phyloP scores from a whole-genome alignment of 2,888 invertebrate genomes.

The Oscheius sp. region DNA sequence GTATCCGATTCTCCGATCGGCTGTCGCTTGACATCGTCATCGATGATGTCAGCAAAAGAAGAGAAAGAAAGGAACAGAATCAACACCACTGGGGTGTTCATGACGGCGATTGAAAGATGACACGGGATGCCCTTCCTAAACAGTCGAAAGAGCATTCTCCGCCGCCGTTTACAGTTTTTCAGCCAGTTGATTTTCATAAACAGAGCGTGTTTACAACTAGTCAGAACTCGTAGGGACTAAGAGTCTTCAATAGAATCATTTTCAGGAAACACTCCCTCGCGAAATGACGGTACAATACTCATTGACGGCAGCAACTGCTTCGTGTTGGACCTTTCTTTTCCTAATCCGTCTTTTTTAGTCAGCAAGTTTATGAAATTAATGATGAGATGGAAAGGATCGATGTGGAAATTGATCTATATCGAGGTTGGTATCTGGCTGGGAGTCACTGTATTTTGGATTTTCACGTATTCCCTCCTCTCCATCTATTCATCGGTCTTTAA shows the following conservation, averaged over 20 bases:
- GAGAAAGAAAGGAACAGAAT: neutral
- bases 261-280: too few species aligned
- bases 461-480: neutral
- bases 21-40: neutral
- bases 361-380: constrained; percentile 27
- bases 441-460: neutral
- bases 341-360: too few species aligned
- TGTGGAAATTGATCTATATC: constrained; percentile 42
- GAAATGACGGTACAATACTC: constrained; percentile 50
- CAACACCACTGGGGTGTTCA: neutral
- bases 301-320: constrained; percentile 42
- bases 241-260: too few species aligned
- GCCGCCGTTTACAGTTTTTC: too few species aligned
- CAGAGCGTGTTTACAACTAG: too few species aligned
- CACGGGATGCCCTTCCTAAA: too few species aligned
- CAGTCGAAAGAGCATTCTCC: too few species aligned
- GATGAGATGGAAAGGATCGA: constrained; percentile 39
- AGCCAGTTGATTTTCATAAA: too few species aligned
- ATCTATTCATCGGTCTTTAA: neutral
- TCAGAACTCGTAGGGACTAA: too few species aligned
- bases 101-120: neutral
- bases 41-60: neutral
- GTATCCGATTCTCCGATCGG: neutral
- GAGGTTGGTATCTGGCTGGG: constrained; percentile 39
- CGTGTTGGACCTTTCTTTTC: too few species aligned